phyloP scores from a whole-genome alignment of 2,797 vertebrate genomes.

The Macropus fuliginosus region DNA sequence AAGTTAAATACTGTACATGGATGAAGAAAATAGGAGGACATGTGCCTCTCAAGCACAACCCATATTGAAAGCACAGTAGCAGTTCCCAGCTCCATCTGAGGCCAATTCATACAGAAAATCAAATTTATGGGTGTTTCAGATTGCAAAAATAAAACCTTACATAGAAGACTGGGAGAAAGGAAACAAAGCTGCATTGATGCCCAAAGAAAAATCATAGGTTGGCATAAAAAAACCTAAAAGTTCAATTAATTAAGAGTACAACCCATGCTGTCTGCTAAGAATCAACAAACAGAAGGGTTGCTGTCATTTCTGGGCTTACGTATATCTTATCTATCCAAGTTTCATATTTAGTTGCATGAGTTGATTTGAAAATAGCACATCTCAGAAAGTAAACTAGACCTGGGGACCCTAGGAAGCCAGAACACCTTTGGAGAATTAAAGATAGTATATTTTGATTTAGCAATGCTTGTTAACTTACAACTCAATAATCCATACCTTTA shows the following conservation, averaged over 20 bases:
- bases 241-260: background rate
- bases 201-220: constrained; percentile 42
- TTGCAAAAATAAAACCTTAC: constrained; percentile 33
- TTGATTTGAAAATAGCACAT: constrained; percentile 40
- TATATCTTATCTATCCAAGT: background rate
- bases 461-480: constrained; percentile 1
- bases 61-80: constrained; percentile 27
- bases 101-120: constrained; percentile 66
- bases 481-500: background rate
- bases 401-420: background rate
- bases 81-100: constrained; percentile 16
- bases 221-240: constrained; percentile 28
- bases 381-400: constrained; percentile 37
- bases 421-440: constrained; percentile 25
- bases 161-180: constrained; percentile 8
- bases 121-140: constrained; percentile 42
- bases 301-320: background rate
- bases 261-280: background rate
- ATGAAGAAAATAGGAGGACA: constrained; percentile 39
- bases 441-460: background rate
- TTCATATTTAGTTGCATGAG: background rate
- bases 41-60: background rate
- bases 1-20: constrained; percentile 11
- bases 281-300: background rate
- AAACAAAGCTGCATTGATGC: constrained; percentile 43